Percentiles rank a stretch among this genome's conserved stretches.
These are phyloP conservation scores for Dione vanillae DNA, from an alignment of 2,888 invertebrate species.

Conservation along the genomic window DNA sequence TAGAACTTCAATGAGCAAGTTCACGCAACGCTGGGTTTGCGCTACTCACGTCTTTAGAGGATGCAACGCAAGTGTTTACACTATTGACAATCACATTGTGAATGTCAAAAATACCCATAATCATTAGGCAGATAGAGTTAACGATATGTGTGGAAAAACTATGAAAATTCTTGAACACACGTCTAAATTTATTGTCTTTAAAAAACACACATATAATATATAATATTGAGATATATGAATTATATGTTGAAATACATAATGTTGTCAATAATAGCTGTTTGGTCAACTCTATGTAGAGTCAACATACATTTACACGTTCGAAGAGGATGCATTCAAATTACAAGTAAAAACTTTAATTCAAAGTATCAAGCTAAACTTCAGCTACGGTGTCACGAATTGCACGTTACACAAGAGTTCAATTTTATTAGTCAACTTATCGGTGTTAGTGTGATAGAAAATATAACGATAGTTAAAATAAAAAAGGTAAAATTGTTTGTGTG, in stretches of 20 bases:
- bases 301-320: neutral
- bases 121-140: constrained; percentile 35
- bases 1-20: constrained; percentile 38
- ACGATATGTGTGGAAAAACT: too few species aligned
- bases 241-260: neutral
- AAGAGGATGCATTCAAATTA: neutral
- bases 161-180: too few species aligned
- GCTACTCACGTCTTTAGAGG: constrained; percentile 53
- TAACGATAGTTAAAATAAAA: too few species aligned
- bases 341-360: neutral
- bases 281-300: neutral
- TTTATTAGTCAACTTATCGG: neutral
- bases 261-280: neutral
- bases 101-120: constrained; percentile 46
- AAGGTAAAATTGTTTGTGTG: neutral
- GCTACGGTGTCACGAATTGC: neutral
- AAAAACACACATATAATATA: neutral
- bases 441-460: neutral
- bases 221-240: neutral
- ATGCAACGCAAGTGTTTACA: constrained; percentile 50
- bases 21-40: constrained; percentile 56
- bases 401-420: neutral
- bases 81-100: constrained; percentile 42
- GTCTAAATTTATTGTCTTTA: too few species aligned
- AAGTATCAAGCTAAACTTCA: neutral